Percentiles rank a stretch among this genome's conserved stretches.
These are phyloP conservation scores for Drosophila sp. DNA, from an alignment of 1,140 invertebrate genomes.

Conservation along the genomic window DNA sequence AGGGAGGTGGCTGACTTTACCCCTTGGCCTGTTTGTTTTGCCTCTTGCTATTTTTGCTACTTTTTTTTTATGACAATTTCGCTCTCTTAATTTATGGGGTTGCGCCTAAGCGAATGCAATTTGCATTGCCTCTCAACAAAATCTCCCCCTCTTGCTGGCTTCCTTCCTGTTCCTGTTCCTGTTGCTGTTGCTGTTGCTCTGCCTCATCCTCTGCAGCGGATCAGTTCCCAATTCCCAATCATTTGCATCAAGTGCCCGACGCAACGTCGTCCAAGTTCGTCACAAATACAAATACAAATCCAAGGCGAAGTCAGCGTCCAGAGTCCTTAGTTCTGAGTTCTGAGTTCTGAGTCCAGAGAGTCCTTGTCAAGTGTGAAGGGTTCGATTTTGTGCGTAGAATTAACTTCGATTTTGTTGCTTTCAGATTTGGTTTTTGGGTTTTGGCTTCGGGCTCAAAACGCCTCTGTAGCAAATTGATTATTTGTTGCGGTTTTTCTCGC, in stretches of 20 bases:
- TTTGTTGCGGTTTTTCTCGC: slow-evolving; percentile 73
- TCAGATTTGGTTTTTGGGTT: background rate
- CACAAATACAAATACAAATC: slow-evolving; percentile 5
- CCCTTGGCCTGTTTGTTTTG: slow-evolving; percentile 67
- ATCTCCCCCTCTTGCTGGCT: too few relatives aligned
- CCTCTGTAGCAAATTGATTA: slow-evolving; percentile 83
- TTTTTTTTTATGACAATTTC: slow-evolving; percentile 65
- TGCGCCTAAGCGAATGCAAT: slow-evolving; percentile 79
- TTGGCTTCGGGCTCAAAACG: slow-evolving; percentile 31
- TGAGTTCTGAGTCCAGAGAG: too few relatives aligned
- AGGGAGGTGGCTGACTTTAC: background rate
- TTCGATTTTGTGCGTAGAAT: slow-evolving; percentile 67
- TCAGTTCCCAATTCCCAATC: slow-evolving; percentile 8
- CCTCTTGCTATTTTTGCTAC: slow-evolving; percentile 73
- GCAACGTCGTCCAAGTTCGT: slow-evolving; percentile 53
- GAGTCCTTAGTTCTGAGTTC: too few relatives aligned
- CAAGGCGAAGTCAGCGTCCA: background rate
- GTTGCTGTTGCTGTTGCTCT: too few relatives aligned
- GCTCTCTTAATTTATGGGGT: slow-evolving; percentile 75
- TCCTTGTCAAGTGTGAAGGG: slow-evolving; percentile 62
- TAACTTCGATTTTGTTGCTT: background rate
- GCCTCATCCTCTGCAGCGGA: background rate
- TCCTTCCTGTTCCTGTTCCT: too few relatives aligned
- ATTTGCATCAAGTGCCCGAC: slow-evolving; percentile 61
- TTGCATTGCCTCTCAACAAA: slow-evolving; percentile 65